Conservation (phyloP, 2,797 vertebrate species). For the Lerista edwardsae region DNA sequence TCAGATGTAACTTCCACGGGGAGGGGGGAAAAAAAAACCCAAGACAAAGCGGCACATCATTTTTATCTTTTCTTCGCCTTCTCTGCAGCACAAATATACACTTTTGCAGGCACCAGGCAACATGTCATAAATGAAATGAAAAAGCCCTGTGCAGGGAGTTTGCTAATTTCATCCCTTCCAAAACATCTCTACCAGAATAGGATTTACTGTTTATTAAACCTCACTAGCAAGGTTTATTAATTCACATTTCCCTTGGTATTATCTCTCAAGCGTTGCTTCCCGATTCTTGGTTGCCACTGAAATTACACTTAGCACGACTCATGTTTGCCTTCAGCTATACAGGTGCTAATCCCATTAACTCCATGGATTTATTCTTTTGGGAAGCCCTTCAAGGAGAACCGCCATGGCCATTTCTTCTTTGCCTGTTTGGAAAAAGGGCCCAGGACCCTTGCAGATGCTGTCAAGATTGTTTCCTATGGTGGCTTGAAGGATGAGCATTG, state of each 20-base stretch:
- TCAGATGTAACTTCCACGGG: slow-evolving; percentile 37
- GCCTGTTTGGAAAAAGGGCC: background rate
- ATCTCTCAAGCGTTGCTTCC: background rate
- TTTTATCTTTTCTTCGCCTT: slow-evolving; percentile 17
- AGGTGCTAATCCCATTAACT: slow-evolving; percentile 2
- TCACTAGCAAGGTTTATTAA: slow-evolving; percentile 25
- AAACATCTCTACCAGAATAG: slow-evolving; percentile 12
- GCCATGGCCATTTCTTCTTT: background rate
- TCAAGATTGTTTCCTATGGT: background rate
- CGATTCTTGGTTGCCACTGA: background rate
- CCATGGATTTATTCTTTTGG: background rate
- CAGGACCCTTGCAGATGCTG: background rate
- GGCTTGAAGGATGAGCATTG: background rate
- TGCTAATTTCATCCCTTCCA: slow-evolving; percentile 14
- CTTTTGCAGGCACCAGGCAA: background rate
- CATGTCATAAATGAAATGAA: slow-evolving; percentile 10
- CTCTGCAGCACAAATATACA: slow-evolving; percentile 27
- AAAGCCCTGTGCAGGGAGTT: background rate
- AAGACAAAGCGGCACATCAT: slow-evolving; percentile 23
- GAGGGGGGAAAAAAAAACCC: background rate
- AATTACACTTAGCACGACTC: background rate
- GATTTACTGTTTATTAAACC: slow-evolving; percentile 43
- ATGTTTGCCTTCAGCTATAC: background rate
- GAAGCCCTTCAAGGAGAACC: slow-evolving; percentile 1
- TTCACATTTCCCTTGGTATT: slow-evolving; percentile 15